Percentiles rank a stretch among this genome's conserved stretches.
These are phyloP conservation scores for Drosophila miranda DNA, from an alignment of 1,140 invertebrate genomes.

Conservation along the genomic window DNA sequence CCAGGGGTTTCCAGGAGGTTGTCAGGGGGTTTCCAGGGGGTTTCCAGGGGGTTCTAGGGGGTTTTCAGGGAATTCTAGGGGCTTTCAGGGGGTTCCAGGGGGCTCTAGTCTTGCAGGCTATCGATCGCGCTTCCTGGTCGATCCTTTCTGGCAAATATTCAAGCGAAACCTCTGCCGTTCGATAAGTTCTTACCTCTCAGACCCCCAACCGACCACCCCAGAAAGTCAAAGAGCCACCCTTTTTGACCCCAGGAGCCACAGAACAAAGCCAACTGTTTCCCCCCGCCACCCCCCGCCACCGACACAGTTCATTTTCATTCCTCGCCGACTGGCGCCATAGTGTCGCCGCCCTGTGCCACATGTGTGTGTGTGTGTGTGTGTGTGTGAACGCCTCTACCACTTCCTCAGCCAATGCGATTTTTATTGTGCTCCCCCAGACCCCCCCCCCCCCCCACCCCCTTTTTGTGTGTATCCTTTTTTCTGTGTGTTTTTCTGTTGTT, in stretches of 20 bases:
- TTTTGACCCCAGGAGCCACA: constrained; percentile 38
- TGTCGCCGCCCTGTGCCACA: constrained; percentile 49
- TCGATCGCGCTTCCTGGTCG: too few species aligned
- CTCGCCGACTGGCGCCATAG: constrained; percentile 71
- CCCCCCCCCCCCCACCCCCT: not conserved
- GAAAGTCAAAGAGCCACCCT: not conserved
- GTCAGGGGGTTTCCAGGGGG: too few species aligned
- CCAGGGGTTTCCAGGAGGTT: too few species aligned
- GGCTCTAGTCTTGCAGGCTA: too few species aligned
- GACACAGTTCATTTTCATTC: too few species aligned
- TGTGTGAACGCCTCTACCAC: constrained; percentile 11
- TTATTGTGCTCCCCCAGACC: constrained; percentile 33
- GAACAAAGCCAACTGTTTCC: constrained; percentile 41
- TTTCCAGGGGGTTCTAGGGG: too few species aligned
- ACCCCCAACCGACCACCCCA: not conserved
- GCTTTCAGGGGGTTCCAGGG: too few species aligned
- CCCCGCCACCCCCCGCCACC: too few species aligned
- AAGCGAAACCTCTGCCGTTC: not conserved
- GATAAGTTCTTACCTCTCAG: not conserved
- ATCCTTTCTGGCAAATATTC: too few species aligned
- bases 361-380: constrained; percentile 9
- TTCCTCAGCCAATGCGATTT: constrained; percentile 67
- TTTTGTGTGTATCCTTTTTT: constrained; percentile 14
- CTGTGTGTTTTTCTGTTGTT: constrained; percentile 14
- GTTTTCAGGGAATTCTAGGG: too few species aligned